Evolutionary conservation across 1,140 invertebrate genomes (phyloP), one percentile per base, ranked within the genome.

Genomic region (Drosophila chauvacae): DNA sequence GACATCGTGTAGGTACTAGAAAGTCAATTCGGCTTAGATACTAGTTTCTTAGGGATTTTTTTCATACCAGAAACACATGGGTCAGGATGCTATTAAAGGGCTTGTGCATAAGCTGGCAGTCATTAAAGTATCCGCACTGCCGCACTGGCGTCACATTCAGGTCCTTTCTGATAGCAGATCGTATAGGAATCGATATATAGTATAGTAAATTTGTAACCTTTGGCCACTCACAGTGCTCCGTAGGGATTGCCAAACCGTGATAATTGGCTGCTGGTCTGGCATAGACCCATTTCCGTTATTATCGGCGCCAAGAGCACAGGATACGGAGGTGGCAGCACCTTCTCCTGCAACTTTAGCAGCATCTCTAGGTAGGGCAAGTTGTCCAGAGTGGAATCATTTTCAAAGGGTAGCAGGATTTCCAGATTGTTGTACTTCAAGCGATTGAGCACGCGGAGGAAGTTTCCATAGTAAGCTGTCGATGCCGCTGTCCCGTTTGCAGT

Each of bases 241-340:
- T 57, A 80, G 1, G 90, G 90, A 70, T 90, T 91, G 9, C 69
- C 82, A 61, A 78, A 91, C 2, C 70, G 69, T 2, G 65, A 48
- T 4, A 92, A 44, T 23, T 77, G 85, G 16, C 69, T 84, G 16
- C 58, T 82, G 3, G 87, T 87, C 44, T 77, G 81, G 23, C 91
- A 92, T 7, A 92, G 30, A 14, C 91, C 91, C 60, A 78, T 62
- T 61, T 92, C 91, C 0, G 91, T 92, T 1, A 92, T 76, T 2
- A 68, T 80, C 0, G 81, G 73, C 11, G 79, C 83, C 59, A 61
- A 41, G 0, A 82, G 16, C 1, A 18, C 26, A 1, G 39, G 39
- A 14, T 6, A 18, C 1, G 42, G 9, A 9, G 26, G 20, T 7
- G 71, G 50, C 28, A 79, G 44, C 3, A 80, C 23, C 1, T 47